Evolutionary conservation across 2,888 invertebrate genomes (phyloP), one percentile per base, ranked within the genome.

Genomic region (Suillia variegata): DNA sequence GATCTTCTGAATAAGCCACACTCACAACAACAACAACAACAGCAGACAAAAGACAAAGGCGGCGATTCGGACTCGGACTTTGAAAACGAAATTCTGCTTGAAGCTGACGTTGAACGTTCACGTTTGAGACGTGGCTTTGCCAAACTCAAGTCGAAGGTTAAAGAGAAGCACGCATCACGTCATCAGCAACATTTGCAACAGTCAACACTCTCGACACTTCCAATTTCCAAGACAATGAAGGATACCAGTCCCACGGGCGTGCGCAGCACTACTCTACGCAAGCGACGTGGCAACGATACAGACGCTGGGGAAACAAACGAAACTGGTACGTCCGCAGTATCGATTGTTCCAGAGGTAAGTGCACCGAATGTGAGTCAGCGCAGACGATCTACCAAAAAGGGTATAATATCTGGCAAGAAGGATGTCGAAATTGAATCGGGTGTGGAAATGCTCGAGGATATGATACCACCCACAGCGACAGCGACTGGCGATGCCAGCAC

Each of bases 391-490:
- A 68, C 68, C 24, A 54, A 65, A 48, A 70, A 75, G 3, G 70
- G 73, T n/a, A 70, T 75, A 18, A 59, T 76, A 12, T 58, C 73
- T 22, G 77, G 76, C 0, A 77, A 72, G 59, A 79, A 77, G 59
- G 76, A 78, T 55, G 72, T 79, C 17, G 77, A 80, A 69, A 80
- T 82, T 5, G 82, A 82, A 58, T 81, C 81, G 1, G 82, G 81
- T 0, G 78, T 82, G 1, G 82, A 82, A 66, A 77, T 82, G 70
- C 66, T 76, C n/a, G 82, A 82, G 64, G 81, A 80, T 48, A 81
- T 81, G 81, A 64, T 75, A 54, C 71, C 70, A 18, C 68, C 76
- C 3, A 51, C 53, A 1, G 55, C 34, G 15, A 12, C 64, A 1
- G 22, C 52, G 1, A 24, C 2, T 12, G 5, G 15, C 8, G 10